Base-by-base conservation (phyloP, 2,113 vertebrate species). In the Notiomystis cincta region DNA sequence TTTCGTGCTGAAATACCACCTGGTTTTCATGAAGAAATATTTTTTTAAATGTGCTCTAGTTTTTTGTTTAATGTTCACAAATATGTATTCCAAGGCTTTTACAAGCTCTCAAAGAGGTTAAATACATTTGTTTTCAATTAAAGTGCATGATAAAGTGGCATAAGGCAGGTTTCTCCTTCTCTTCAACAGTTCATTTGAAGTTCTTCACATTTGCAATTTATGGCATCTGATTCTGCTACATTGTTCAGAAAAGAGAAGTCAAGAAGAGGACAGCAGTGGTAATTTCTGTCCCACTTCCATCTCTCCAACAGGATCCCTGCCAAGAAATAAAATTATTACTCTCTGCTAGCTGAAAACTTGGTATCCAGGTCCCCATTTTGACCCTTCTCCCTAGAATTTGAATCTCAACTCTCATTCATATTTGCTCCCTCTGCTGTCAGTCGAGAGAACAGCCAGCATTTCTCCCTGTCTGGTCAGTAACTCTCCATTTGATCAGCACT, bases 381-480 rank as follows among this genome's bases (percentile, higher is more conserved):
- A 56, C 6, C 14, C 5, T 60, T 82, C n/a, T 37, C 33, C 18
- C 22, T 37, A 66, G 9, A 71, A 81, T 42, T 31, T 31, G 38
- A 38, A 16, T 66, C 71, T 11, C 33, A 82, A 11, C 11, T 64
- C 21, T 77, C 25, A 42, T 37, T 82, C 3, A 3, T 79, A 71
- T 45, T 78, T n/a, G 23, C 69, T 91, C 80, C 57, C 87, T 94
- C 94, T 94, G 81, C 53, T 87, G 64, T 78, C 45, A 65, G 16
- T 51, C 11, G 11, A 60, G 47, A 37, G 64, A 93, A 81, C 8
- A 22, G 25, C 5, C 86, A 66, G 30, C 22, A 73, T 9, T 37
- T 27, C 18, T 31, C 11, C 35, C 35, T 3, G 6, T 19, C 11
- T 12, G 48, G 31, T 11, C 18, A 38, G 24, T 1, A 65, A 65